Percentiles rank a stretch among this genome's conserved stretches.
phyloP scores from a whole-genome alignment of 1,140 invertebrate species.

The Saccostrea echinata region DNA sequence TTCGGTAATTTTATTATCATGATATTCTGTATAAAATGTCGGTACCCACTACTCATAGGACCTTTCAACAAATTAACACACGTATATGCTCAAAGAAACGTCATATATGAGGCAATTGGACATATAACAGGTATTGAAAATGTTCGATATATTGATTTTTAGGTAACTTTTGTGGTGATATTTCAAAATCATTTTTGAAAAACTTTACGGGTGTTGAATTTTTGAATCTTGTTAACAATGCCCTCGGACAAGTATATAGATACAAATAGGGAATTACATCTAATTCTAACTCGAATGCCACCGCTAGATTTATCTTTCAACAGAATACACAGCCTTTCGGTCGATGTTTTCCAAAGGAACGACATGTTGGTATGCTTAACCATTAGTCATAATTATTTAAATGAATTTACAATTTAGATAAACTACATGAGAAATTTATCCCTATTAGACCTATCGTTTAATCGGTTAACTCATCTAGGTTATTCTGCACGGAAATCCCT shows the following conservation, averaged over 20 bases:
- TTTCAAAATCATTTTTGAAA: too few species aligned
- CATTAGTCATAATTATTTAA: neutral
- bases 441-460: too few species aligned
- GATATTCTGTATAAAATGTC: neutral
- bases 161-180: neutral
- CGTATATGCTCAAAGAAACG: neutral
- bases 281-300: neutral
- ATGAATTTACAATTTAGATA: neutral
- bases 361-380: neutral
- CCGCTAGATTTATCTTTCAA: too few species aligned
- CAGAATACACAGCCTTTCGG: too few species aligned
- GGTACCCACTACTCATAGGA: neutral
- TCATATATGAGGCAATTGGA: neutral
- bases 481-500: too few species aligned
- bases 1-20: neutral
- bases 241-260: neutral
- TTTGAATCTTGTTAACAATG: neutral
- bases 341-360: too few species aligned
- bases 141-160: neutral
- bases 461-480: neutral
- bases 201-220: neutral
- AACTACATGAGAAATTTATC: neutral
- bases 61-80: neutral
- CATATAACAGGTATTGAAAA: neutral
- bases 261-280: neutral